Percentiles rank a stretch among this genome's conserved stretches.
Evolutionary conservation across 2,888 invertebrate genomes (phyloP).

Genomic region (Miltochrista miniata): DNA sequence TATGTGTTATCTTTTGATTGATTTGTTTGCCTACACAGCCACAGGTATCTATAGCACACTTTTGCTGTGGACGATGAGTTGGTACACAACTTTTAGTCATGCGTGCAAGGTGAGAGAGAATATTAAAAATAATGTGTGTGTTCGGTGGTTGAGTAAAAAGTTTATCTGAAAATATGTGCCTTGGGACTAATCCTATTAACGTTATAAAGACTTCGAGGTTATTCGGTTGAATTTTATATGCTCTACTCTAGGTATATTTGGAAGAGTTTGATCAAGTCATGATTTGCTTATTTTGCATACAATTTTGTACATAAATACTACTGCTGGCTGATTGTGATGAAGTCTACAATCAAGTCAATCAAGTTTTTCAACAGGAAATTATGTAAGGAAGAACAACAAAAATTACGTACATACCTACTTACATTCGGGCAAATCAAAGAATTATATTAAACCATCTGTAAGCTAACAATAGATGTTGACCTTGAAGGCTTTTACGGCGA

Average conservation of each 20-base stretch:
- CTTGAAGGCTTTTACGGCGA: conserved; percentile 77
- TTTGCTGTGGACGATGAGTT: conserved; percentile 6
- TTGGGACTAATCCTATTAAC: conserved; percentile 44
- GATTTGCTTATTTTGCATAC: conserved; percentile 13
- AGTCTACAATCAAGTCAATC: neutral
- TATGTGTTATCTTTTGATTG: conserved; percentile 23
- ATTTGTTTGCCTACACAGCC: conserved; percentile 23
- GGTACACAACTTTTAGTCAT: conserved; percentile 18
- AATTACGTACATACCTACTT: conserved; percentile 27
- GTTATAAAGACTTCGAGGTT: conserved; percentile 37
- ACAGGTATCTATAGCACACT: conserved; percentile 18
- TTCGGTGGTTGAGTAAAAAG: conserved; percentile 32
- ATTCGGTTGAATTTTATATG: conserved; percentile 30
- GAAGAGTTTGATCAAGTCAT: conserved; percentile 3
- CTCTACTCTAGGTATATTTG: conserved; percentile 20
- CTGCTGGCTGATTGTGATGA: too few species aligned
- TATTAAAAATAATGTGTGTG: conserved; percentile 37
- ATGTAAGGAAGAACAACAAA: too few species aligned
- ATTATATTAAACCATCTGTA: conserved; percentile 67
- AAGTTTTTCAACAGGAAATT: too few species aligned
- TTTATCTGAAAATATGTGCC: conserved; percentile 35
- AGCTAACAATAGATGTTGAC: conserved; percentile 77
- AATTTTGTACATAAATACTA: neutral
- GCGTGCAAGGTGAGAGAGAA: conserved; percentile 18
- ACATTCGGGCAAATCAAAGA: conserved; percentile 53